phyloP scores from a whole-genome alignment of 2,797 vertebrate species.

The Pyrocephalus nanus region DNA sequence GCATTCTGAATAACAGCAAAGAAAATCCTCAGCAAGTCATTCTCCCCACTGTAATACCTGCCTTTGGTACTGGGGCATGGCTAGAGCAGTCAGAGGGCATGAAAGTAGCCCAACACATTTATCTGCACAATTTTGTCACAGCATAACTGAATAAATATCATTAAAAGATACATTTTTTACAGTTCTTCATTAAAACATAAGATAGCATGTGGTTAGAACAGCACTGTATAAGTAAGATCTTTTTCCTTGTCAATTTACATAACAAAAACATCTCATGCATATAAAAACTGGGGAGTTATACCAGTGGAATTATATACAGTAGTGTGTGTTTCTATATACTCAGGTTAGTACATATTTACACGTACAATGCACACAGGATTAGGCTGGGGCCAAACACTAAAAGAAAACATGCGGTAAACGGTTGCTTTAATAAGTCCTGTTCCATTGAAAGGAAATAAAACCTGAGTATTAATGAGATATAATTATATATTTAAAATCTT shows the following conservation, averaged over 20 bases:
- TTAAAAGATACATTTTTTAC: not conserved
- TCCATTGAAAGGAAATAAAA: constrained; percentile 89
- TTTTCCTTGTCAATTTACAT: constrained; percentile 60
- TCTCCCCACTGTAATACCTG: not conserved
- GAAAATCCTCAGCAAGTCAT: not conserved
- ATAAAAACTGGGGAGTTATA: constrained; percentile 30
- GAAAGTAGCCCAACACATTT: not conserved
- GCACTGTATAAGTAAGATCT: constrained; percentile 6
- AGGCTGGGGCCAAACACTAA: constrained; percentile 67
- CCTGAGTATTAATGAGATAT: constrained; percentile 94
- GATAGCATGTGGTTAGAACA: constrained; percentile 7
- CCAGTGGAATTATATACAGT: constrained; percentile 13
- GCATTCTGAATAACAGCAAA: not conserved
- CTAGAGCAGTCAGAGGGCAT: not conserved
- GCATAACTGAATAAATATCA: constrained; percentile 25
- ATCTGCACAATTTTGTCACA: not conserved
- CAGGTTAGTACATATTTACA: constrained; percentile 72
- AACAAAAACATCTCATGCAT: constrained; percentile 61
- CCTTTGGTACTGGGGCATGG: not conserved
- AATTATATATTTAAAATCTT: constrained; percentile 98
- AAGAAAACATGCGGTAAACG: constrained; percentile 85
- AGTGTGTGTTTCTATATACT: constrained; percentile 35
- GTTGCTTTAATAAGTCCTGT: constrained; percentile 88
- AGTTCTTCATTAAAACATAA: constrained; percentile 17
- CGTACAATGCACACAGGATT: constrained; percentile 70